Evolutionary conservation across 64 coral and sea anemone genomes (phyloP).

Genomic region (Stichodactyla helianthus): DNA sequence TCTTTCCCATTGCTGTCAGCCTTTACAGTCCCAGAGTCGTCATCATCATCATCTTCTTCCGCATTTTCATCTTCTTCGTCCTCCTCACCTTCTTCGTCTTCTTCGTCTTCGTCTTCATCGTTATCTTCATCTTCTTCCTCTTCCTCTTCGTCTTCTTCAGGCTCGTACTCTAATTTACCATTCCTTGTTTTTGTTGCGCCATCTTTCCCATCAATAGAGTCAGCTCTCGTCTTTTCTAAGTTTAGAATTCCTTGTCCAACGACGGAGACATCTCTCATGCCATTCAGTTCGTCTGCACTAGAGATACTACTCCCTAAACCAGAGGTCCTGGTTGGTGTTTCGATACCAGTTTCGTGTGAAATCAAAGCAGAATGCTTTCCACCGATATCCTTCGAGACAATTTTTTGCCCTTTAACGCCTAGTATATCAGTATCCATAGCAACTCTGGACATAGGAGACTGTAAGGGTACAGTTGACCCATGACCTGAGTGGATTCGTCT

Average conservation of each 20-base stretch:
- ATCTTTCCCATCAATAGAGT: slow-evolving; percentile 7
- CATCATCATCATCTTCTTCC: slow-evolving; percentile 16
- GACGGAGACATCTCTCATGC: slow-evolving; percentile 62
- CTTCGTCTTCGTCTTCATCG: slow-evolving; percentile 11
- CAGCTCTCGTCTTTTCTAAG: background rate
- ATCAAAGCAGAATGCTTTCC: background rate
- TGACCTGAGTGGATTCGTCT: slow-evolving; percentile 37
- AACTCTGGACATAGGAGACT: background rate
- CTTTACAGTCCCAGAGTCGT: slow-evolving; percentile 5
- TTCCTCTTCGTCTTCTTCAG: slow-evolving; percentile 66
- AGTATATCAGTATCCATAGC: slow-evolving; percentile 11
- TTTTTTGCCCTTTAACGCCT: slow-evolving; percentile 62
- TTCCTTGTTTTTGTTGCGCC: background rate
- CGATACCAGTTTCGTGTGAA: background rate
- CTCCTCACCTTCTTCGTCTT: slow-evolving; percentile 1
- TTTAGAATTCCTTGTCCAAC: slow-evolving; percentile 66
- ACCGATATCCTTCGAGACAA: slow-evolving; percentile 22
- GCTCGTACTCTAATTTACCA: slow-evolving; percentile 58
- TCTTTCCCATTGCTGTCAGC: slow-evolving; percentile 4
- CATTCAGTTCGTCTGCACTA: slow-evolving; percentile 9
- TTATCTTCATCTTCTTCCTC: slow-evolving; percentile 22
- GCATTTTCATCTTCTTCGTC: slow-evolving; percentile 6
- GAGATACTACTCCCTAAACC: slow-evolving; percentile 59
- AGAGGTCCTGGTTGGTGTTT: slow-evolving; percentile 38
- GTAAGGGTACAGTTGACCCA: background rate